Conservation (phyloP, 2,888 invertebrate genomes). For the Drosophila crucigera region DNA sequence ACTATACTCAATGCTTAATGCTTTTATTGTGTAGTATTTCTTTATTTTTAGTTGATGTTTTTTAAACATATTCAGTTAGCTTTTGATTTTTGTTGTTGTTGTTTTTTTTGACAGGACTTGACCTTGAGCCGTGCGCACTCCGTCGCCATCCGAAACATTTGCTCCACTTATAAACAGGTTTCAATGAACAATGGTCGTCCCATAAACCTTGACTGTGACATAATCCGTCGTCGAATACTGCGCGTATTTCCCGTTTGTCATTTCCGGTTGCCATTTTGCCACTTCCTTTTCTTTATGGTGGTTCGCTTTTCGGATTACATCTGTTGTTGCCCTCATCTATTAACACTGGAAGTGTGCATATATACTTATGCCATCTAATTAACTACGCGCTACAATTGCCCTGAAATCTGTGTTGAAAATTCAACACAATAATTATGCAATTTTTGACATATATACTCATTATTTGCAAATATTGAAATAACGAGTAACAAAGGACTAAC, state of each 20-base stretch:
- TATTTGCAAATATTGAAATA: background rate
- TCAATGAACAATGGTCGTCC: constrained; percentile 62
- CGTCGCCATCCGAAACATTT: constrained; percentile 6
- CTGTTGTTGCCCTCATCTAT: background rate
- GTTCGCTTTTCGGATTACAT: constrained; percentile 41
- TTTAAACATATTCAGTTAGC: constrained; percentile 59
- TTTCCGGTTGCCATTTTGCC: constrained; percentile 28
- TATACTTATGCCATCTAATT: background rate
- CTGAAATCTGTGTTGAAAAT: background rate
- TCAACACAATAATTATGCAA: background rate
- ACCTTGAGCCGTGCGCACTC: constrained; percentile 46
- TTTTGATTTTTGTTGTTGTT: constrained; percentile 20
- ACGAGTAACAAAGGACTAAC: background rate
- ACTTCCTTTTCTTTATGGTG: constrained; percentile 19
- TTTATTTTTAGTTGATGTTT: constrained; percentile 63
- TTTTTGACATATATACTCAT: background rate
- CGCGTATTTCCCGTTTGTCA: constrained; percentile 1
- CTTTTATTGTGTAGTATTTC: constrained; percentile 65
- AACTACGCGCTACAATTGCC: background rate
- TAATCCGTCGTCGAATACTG: constrained; percentile 51
- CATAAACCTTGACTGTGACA: constrained; percentile 69
- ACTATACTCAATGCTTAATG: constrained; percentile 51
- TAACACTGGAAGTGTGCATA: background rate
- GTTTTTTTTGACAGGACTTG: constrained; percentile 31
- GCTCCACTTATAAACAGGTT: constrained; percentile 65